Evolutionary conservation across 2,888 invertebrate genomes (phyloP).

Genomic region (Eustalomyia histrio): DNA sequence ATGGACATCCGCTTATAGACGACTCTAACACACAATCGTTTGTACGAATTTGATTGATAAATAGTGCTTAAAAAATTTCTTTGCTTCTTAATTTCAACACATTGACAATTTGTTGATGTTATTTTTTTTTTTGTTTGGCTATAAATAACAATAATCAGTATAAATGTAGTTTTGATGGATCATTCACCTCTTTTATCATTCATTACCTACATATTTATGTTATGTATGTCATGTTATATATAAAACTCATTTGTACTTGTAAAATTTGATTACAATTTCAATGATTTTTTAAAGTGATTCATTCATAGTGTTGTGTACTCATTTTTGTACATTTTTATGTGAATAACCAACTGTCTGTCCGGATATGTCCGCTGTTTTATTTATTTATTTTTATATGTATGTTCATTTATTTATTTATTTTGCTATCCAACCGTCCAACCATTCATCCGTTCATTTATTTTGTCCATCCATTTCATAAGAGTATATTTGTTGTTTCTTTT

Average conservation of each 20-base stretch:
- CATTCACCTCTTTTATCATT: constrained; percentile 48
- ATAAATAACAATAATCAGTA: not conserved
- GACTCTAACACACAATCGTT: not conserved
- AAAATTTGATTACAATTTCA: not conserved
- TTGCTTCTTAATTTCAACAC: not conserved
- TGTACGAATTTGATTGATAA: not conserved
- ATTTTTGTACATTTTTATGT: not conserved
- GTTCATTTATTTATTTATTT: constrained; percentile 22
- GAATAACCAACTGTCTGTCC: not conserved
- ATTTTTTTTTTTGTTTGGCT: too few species aligned
- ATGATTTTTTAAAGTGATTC: constrained; percentile 14
- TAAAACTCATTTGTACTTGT: not conserved
- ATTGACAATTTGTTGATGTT: constrained; percentile 20
- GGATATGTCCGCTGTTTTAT: not conserved
- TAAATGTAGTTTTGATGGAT: constrained; percentile 35
- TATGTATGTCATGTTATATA: not conserved
- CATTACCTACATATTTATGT: too few species aligned
- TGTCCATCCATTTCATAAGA: constrained; percentile 8
- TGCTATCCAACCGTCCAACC: not conserved
- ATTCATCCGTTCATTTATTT: not conserved
- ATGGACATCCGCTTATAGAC: constrained; percentile 44
- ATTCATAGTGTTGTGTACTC: constrained; percentile 1
- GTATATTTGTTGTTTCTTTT: constrained; percentile 7
- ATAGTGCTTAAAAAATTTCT: constrained; percentile 31
- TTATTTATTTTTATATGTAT: constrained; percentile 13